Evolutionary conservation across 53 echinoderm and acorn worm species (phyloP).

Genomic region (Stichopus horrens): DNA sequence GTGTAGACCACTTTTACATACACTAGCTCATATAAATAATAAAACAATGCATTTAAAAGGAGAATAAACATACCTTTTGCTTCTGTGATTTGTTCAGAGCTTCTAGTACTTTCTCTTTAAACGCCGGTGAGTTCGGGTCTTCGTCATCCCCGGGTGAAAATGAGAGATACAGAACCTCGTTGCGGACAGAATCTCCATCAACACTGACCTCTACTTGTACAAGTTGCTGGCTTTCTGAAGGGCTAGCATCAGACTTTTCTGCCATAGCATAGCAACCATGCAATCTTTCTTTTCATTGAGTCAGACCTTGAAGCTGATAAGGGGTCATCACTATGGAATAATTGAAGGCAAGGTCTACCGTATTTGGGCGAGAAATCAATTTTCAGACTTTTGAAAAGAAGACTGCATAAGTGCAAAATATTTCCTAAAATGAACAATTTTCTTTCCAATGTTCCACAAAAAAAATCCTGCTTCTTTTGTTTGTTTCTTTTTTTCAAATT

Average conservation of each 20-base stretch:
- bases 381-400: too few relatives aligned
- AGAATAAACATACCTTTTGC: background rate
- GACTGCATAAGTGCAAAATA: too few relatives aligned
- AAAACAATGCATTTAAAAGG: too few relatives aligned
- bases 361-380: background rate
- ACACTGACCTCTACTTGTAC: constrained; percentile 5
- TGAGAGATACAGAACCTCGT: background rate
- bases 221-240: background rate
- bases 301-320: background rate
- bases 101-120: background rate
- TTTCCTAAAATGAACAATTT: too few relatives aligned
- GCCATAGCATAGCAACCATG: constrained; percentile 14
- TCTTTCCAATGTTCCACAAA: too few relatives aligned
- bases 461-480: too few relatives aligned
- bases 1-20: too few relatives aligned
- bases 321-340: constrained; percentile 9
- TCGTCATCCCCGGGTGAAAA: background rate
- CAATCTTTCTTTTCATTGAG: background rate
- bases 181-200: background rate
- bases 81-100: constrained; percentile 6
- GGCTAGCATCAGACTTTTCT: background rate
- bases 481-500: too few relatives aligned
- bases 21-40: too few relatives aligned
- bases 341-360: background rate
- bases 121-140: background rate